These are phyloP conservation scores for Actinia equina DNA, from an alignment of 64 coral and sea anemone genomes.

Conservation along the genomic window DNA sequence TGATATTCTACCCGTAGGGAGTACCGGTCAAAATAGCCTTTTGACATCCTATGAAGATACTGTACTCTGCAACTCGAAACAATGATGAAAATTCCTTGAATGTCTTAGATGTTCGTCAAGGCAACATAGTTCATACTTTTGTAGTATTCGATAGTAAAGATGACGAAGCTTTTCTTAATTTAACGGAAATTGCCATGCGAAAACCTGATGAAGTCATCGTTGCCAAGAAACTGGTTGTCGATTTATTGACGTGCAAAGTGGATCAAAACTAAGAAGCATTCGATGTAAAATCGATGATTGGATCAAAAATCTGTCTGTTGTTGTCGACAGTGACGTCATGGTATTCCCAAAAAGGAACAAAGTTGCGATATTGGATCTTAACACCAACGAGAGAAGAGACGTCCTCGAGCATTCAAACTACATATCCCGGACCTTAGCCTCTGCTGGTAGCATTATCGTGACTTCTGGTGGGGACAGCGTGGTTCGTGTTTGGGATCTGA, in stretches of 20 bases:
- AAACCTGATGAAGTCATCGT: constrained; percentile 60
- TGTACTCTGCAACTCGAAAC: constrained; percentile 64
- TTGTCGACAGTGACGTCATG: constrained; percentile 15
- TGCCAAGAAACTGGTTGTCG: constrained; percentile 83
- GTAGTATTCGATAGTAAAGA: constrained; percentile 63
- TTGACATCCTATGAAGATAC: constrained; percentile 33
- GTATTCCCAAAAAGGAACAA: constrained; percentile 75
- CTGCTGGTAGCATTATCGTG: constrained; percentile 46
- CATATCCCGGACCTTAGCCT: constrained; percentile 45
- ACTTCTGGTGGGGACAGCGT: constrained; percentile 77
- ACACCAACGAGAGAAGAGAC: constrained; percentile 58
- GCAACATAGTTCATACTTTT: constrained; percentile 45
- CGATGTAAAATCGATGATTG: constrained; percentile 79
- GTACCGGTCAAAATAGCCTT: constrained; percentile 67
- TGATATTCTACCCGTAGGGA: constrained; percentile 57
- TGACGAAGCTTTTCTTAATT: constrained; percentile 77
- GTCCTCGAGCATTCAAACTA: constrained; percentile 66
- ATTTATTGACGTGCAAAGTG: constrained; percentile 51
- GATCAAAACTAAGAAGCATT: constrained; percentile 37
- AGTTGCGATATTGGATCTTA: constrained; percentile 55
- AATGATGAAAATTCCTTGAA: constrained; percentile 66
- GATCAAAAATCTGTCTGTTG: constrained; percentile 60
- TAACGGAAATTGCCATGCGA: constrained; percentile 76
- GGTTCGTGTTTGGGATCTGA: constrained; percentile 78
- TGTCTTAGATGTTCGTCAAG: constrained; percentile 44